These are phyloP conservation scores for Champsocephalus gunnari DNA, from an alignment of 2,797 vertebrate species.

Conservation along the genomic window DNA sequence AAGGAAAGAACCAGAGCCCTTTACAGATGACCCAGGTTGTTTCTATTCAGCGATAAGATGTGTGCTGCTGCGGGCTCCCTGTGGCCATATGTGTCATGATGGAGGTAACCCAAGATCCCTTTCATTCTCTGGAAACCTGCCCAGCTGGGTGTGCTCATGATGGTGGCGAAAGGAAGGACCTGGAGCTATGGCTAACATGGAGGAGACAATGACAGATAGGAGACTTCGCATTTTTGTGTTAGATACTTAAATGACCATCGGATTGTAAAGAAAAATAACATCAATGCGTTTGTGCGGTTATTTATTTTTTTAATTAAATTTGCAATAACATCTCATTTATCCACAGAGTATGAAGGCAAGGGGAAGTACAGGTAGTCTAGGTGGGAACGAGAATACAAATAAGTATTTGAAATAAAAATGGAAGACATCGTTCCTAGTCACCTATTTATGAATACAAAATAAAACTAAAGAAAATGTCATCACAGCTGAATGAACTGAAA, in stretches of 20 bases:
- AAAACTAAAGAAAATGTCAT: neutral
- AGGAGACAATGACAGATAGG: slow-evolving; percentile 9
- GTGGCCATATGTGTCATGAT: slow-evolving; percentile 64
- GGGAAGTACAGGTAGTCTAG: neutral
- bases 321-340: slow-evolving; percentile 1
- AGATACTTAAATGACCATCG: neutral
- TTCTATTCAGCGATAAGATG: slow-evolving; percentile 49
- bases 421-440: neutral
- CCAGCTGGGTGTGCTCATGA: slow-evolving; percentile 35
- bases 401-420: neutral
- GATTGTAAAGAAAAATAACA: neutral
- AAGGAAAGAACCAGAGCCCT: slow-evolving; percentile 47
- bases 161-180: slow-evolving; percentile 57
- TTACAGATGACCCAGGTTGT: slow-evolving; percentile 50
- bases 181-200: slow-evolving; percentile 30
- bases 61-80: slow-evolving; percentile 50
- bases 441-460: neutral
- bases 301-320: neutral
- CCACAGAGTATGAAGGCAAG: neutral
- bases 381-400: neutral
- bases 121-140: slow-evolving; percentile 69
- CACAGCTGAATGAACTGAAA: neutral
- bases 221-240: neutral
- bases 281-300: neutral
- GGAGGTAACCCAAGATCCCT: slow-evolving; percentile 67